A percentile compares a stretch with the other conserved stretches of the same genome.
phyloP scores from a whole-genome alignment of 2,888 invertebrate species.

The Hydrotaea cyrtoneurina region DNA sequence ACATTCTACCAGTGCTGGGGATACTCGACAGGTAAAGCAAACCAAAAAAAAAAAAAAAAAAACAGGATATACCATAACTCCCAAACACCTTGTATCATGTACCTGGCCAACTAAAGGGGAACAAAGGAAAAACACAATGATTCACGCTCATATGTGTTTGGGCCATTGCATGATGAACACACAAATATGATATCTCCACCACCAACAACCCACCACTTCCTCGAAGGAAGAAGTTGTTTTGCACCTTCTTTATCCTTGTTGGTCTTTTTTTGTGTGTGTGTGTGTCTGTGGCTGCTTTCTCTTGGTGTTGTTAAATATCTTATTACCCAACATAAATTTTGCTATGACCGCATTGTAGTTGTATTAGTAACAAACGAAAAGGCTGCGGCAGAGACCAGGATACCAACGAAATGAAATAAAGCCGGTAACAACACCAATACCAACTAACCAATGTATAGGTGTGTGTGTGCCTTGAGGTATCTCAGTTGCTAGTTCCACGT shows the following conservation, averaged over 20 bases:
- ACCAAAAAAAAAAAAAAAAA: too few species aligned
- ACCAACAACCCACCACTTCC: background rate
- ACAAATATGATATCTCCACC: slow-evolving; percentile 10
- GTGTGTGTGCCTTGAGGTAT: background rate
- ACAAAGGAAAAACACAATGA: slow-evolving; percentile 8
- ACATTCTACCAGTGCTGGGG: background rate
- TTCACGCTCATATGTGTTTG: slow-evolving; percentile 11
- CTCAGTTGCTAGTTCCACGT: background rate
- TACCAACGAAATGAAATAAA: slow-evolving; percentile 39
- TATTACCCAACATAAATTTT: slow-evolving; percentile 59
- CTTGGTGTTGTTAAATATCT: slow-evolving; percentile 47
- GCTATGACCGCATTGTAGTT: slow-evolving; percentile 48
- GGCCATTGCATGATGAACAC: background rate
- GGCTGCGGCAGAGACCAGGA: background rate
- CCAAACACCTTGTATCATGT: too few species aligned
- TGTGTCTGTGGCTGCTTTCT: background rate
- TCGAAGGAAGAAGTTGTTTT: slow-evolving; percentile 1
- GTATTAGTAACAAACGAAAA: slow-evolving; percentile 17
- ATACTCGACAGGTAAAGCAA: too few species aligned
- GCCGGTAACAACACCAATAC: slow-evolving; percentile 48
- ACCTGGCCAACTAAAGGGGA: background rate
- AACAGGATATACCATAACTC: too few species aligned
- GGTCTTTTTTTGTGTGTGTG: background rate
- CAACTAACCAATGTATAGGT: background rate
- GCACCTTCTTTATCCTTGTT: slow-evolving; percentile 20